Evolutionary conservation across 53 echinoderm and acorn worm genomes (phyloP).

Genomic region (Apostichopus leukothele): DNA sequence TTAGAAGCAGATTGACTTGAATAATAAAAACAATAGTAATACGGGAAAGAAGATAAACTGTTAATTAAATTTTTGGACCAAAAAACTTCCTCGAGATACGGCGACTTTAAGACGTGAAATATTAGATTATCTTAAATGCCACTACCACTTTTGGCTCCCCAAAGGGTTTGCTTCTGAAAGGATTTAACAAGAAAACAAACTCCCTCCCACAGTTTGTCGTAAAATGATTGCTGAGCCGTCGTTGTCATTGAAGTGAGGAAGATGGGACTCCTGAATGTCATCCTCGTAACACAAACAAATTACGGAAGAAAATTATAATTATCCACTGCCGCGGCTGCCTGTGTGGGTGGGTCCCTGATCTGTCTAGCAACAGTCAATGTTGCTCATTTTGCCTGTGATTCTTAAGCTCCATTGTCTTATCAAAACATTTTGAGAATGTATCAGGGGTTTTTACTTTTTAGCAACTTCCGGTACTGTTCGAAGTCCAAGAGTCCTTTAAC

Average conservation of each 20-base stretch:
- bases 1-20: background rate
- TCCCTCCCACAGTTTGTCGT: background rate
- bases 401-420: no score
- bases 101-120: background rate
- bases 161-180: background rate
- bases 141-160: background rate
- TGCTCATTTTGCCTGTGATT: no score
- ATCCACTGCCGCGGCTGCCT: background rate
- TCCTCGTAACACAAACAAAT: background rate
- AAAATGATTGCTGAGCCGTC: background rate
- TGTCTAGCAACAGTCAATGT: no score
- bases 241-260: background rate
- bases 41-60: background rate
- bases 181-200: background rate
- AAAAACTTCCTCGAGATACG: background rate
- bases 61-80: background rate
- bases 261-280: background rate
- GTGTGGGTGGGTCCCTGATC: no score
- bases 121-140: background rate
- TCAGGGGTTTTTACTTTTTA: no score
- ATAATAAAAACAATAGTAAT: background rate
- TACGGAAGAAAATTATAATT: background rate
- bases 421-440: no score
- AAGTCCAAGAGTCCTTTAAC: no score
- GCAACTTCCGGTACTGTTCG: no score